Evolutionary conservation across 2,113 vertebrate genomes (phyloP), one percentile per base, ranked within the genome.

Genomic region (Corythornis cristatus): DNA sequence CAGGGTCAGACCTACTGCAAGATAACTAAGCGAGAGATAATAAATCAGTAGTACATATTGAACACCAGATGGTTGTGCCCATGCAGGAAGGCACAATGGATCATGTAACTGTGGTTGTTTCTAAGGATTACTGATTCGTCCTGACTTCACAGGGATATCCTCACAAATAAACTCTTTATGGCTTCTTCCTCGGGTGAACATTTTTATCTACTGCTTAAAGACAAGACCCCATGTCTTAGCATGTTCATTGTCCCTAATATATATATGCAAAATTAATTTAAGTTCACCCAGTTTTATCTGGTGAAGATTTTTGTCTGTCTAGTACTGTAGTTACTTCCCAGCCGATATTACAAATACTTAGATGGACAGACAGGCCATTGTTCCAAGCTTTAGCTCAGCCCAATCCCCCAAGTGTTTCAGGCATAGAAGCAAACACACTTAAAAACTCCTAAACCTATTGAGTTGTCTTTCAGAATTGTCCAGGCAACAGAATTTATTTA

Each of bases 1-100:
- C 84, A 90, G 96, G 94, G 95, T 92, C 95, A 94, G 46, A 92
- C 93, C 92, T 62, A 40, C 95, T 71, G 96, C 54, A 29, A 97
- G 96, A 96, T 94, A 93, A 92, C 88, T 74, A 33, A 7, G 10
- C 12, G 29, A 87, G 89, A 89, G 95, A 94, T 58, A 92, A 93
- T 97, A 96, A 97, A 97, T 97, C 96, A 97, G 93, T 45, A 42
- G 18, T 66, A 48, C 6, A 3, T 83, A 71, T 64, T 84, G 92
- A 92, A 79, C 83, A 95, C 96, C 97, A 97, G 97, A 97, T 98
- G 97, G 97, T 92, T 93, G 86, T 95, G 95, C 92, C 90, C 93
- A 82, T 76, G 87, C 91, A 94, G 92, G 79, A 93, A 95, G 93
- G 89, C 90, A 85, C 80, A 23, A 51, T 33, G 65, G 86, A 92